phyloP scores from a whole-genome alignment of 2,888 invertebrate species.

The Acronicta leporina region DNA sequence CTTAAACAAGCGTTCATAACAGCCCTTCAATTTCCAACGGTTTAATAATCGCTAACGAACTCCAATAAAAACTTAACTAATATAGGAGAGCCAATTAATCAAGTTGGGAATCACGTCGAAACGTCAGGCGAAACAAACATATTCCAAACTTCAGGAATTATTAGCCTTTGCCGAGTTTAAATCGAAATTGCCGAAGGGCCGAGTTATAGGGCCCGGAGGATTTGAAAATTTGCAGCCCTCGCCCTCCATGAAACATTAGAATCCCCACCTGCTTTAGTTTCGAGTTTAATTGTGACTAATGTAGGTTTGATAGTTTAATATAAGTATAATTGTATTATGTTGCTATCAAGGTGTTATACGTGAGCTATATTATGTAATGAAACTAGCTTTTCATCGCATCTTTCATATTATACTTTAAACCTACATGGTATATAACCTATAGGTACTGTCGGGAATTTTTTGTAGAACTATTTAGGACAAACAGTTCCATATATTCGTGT shows the following conservation, averaged over 20 bases:
- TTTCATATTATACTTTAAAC: no score
- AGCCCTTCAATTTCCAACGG: conserved; percentile 1
- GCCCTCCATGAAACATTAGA: conserved; percentile 63
- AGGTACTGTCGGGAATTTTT: no score
- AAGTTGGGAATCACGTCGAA: conserved; percentile 53
- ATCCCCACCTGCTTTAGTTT: conserved; percentile 56
- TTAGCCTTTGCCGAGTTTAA: conserved; percentile 69
- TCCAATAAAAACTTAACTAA: conserved; percentile 49
- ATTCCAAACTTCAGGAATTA: conserved; percentile 72
- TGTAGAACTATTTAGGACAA: no score
- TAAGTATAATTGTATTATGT: conserved; percentile 14
- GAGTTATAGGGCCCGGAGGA: conserved; percentile 71
- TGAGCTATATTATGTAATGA: not conserved
- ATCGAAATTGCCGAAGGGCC: conserved; percentile 70
- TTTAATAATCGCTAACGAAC: conserved; percentile 15
- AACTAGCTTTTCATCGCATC: no score
- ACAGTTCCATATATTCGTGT: no score
- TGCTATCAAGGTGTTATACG: conserved; percentile 1
- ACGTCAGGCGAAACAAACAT: conserved; percentile 60
- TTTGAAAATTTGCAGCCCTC: conserved; percentile 72
- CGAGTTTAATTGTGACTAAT: conserved; percentile 63
- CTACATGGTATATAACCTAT: no score
- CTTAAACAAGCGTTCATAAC: not conserved
- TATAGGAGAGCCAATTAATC: conserved; percentile 58
- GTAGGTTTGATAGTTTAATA: conserved; percentile 53